phyloP scores from a whole-genome alignment of 2,797 vertebrate genomes.

The Emydoidea blandingii region DNA sequence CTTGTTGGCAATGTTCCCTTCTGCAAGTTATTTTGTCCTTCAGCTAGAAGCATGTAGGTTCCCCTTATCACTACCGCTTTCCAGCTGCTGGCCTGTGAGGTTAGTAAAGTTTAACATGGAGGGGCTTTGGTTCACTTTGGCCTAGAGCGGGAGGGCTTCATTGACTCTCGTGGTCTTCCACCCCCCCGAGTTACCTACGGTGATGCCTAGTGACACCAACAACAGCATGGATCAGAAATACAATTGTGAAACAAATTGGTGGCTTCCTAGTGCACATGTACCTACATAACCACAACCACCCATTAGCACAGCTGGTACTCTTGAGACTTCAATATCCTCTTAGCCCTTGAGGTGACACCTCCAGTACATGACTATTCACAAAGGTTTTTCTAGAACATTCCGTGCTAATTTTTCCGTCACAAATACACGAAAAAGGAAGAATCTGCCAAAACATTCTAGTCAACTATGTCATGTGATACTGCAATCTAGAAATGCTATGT shows the following conservation, averaged over 20 bases:
- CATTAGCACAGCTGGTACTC: not conserved
- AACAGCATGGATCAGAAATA: too few relatives aligned
- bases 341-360: not conserved
- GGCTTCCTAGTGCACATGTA: not conserved
- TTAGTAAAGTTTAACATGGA: too few relatives aligned
- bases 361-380: not conserved
- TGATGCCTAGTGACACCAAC: too few relatives aligned
- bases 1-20: too few relatives aligned
- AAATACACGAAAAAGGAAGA: conserved; percentile 27
- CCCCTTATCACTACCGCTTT: too few relatives aligned
- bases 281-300: not conserved
- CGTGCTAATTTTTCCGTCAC: not conserved
- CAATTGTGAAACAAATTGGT: not conserved
- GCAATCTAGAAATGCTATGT: not conserved
- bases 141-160: too few relatives aligned
- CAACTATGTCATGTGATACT: not conserved
- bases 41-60: too few relatives aligned
- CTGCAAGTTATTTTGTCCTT: too few relatives aligned
- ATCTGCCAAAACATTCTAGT: conserved; percentile 36
- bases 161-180: too few relatives aligned
- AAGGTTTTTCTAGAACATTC: not conserved
- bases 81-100: too few relatives aligned
- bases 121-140: too few relatives aligned
- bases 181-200: too few relatives aligned
- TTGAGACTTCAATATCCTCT: not conserved